phyloP scores from a whole-genome alignment of 1,140 invertebrate species.

The Drosophila tropicalis region DNA sequence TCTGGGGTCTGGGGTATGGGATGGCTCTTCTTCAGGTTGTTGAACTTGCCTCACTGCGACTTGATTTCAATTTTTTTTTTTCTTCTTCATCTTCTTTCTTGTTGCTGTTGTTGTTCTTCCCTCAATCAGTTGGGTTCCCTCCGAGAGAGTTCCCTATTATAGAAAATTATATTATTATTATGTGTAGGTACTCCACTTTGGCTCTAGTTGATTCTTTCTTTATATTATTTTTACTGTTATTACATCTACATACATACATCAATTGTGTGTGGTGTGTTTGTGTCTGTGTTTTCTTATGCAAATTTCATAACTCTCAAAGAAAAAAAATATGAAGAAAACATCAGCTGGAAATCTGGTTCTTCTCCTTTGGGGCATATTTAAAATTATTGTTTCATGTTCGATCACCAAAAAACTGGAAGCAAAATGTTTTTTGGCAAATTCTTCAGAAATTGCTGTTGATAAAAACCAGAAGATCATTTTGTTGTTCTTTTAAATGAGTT shows the following conservation, averaged over 20 bases:
- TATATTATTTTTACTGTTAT: constrained; percentile 69
- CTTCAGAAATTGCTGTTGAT: constrained; percentile 23
- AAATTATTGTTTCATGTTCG: constrained; percentile 9
- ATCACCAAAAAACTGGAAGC: background rate
- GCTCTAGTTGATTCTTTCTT: constrained; percentile 51
- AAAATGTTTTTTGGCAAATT: constrained; percentile 15
- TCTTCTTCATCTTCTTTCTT: constrained; percentile 42
- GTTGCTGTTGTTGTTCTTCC: constrained; percentile 58
- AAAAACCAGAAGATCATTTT: constrained; percentile 32
- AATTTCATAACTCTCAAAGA: constrained; percentile 39
- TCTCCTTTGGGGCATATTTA: constrained; percentile 3
- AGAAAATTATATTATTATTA: constrained; percentile 81
- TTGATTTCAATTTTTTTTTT: constrained; percentile 57
- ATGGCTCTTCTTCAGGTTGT: constrained; percentile 55
- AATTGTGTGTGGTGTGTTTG: constrained; percentile 9
- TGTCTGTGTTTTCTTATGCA: constrained; percentile 47
- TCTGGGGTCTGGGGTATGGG: background rate
- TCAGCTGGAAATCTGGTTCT: constrained; percentile 12
- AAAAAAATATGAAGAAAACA: constrained; percentile 10
- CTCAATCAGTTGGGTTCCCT: constrained; percentile 40
- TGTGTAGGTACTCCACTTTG: constrained; percentile 56
- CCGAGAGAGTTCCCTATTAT: constrained; percentile 53
- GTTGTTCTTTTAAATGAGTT: constrained; percentile 18
- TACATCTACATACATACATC: constrained; percentile 43
- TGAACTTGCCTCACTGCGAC: constrained; percentile 62